Conservation (phyloP, 2,797 vertebrate species). For the Luscinia megarhynchos region DNA sequence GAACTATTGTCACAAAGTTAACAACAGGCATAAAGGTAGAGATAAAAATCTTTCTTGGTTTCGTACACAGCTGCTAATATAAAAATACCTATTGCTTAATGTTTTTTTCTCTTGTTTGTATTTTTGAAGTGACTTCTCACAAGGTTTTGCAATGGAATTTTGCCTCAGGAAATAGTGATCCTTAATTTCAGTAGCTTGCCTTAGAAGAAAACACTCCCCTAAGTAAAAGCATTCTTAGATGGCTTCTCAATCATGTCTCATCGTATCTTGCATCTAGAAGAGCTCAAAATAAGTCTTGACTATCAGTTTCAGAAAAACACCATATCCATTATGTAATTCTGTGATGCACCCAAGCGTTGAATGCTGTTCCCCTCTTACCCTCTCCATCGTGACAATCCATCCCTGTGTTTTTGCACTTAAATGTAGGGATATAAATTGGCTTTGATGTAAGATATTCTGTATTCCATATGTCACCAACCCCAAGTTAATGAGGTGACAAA, state of each 20-base stretch:
- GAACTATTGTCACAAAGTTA: not conserved
- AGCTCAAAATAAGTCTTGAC: constrained; percentile 8
- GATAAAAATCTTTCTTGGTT: constrained; percentile 44
- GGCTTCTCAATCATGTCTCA: not conserved
- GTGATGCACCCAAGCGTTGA: not conserved
- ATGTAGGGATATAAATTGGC: not conserved
- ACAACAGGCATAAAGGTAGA: not conserved
- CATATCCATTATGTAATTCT: not conserved
- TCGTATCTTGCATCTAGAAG: not conserved
- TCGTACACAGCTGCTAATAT: not conserved
- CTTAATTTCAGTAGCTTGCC: constrained; percentile 29
- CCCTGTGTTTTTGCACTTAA: not conserved
- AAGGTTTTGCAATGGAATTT: constrained; percentile 56
- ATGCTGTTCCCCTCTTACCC: not conserved
- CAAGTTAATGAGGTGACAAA: not conserved
- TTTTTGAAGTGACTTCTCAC: constrained; percentile 59
- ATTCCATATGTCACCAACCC: not conserved
- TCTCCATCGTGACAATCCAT: not conserved
- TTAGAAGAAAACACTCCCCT: constrained; percentile 22
- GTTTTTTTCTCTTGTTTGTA: constrained; percentile 3
- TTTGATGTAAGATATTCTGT: not conserved
- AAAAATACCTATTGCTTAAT: constrained; percentile 50
- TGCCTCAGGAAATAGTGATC: not conserved
- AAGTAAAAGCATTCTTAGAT: constrained; percentile 24
- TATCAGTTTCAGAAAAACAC: constrained; percentile 11